Conservation (phyloP, 2,113 vertebrate genomes). For the Tichodroma muraria region DNA sequence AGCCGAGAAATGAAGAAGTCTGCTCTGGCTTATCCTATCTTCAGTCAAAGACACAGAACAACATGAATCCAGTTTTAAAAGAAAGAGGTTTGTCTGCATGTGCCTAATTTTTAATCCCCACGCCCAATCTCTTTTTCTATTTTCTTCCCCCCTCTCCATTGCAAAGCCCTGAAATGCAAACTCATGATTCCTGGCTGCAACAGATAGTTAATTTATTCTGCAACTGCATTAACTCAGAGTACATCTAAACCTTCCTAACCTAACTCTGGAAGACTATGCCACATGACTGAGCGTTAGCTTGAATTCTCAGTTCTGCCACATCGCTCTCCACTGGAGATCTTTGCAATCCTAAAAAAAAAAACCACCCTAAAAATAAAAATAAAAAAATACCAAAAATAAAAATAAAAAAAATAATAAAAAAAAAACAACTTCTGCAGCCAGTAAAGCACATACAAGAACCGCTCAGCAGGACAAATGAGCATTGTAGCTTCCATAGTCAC, state of each 20-base stretch:
- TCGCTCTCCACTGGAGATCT: neutral
- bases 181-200: conserved; percentile 16
- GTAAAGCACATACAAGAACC: conserved; percentile 42
- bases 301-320: neutral
- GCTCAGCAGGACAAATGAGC: conserved; percentile 61
- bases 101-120: neutral
- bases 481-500: conserved; percentile 66
- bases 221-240: neutral
- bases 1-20: neutral
- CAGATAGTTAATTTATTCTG: conserved; percentile 15
- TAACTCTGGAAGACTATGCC: neutral
- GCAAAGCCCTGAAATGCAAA: neutral
- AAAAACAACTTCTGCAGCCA: conserved; percentile 19
- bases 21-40: neutral
- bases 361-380: neutral
- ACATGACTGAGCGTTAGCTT: neutral
- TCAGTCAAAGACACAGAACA: neutral
- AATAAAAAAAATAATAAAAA: neutral
- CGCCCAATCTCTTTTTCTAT: neutral
- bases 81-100: neutral
- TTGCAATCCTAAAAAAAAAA: neutral
- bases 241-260: neutral
- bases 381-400: neutral
- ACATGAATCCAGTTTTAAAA: neutral
- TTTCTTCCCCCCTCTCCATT: neutral